These are phyloP conservation scores for Gymnocheta viridis DNA, from an alignment of 2,888 invertebrate genomes.

Conservation along the genomic window DNA sequence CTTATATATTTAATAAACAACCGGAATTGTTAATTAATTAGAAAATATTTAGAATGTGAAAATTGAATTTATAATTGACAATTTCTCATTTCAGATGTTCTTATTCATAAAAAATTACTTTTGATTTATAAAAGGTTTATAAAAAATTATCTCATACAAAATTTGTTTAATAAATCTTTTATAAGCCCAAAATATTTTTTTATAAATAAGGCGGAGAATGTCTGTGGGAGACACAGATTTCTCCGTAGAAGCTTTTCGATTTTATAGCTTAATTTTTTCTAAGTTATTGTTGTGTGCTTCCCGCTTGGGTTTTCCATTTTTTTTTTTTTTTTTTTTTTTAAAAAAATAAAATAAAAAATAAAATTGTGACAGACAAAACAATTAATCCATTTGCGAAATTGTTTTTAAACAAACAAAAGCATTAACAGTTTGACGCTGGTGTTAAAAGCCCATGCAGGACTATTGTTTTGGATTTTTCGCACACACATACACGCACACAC, in stretches of 20 bases:
- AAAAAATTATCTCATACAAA: too few species aligned
- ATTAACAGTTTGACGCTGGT: constrained; percentile 51
- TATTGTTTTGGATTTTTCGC: constrained; percentile 51
- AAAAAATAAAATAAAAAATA: neutral
- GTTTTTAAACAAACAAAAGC: constrained; percentile 56
- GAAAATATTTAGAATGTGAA: too few species aligned
- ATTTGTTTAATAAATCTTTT: too few species aligned
- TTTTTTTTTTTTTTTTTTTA: neutral
- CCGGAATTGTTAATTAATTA: too few species aligned
- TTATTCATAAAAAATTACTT: too few species aligned
- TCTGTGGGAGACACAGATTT: too few species aligned
- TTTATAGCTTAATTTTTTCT: neutral
- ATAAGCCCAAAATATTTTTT: neutral
- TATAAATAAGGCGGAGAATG: too few species aligned
- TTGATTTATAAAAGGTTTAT: too few species aligned
- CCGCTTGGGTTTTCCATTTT: neutral
- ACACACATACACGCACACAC: neutral
- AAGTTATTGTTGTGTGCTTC: neutral
- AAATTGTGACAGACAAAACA: constrained; percentile 65
- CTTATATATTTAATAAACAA: too few species aligned
- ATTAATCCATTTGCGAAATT: constrained; percentile 71
- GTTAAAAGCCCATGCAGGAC: constrained; percentile 51
- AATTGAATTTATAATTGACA: too few species aligned
- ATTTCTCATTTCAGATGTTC: too few species aligned
- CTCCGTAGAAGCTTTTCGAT: neutral